Base-by-base conservation (phyloP, 2,888 invertebrate species). In the Drosophila birchii region DNA sequence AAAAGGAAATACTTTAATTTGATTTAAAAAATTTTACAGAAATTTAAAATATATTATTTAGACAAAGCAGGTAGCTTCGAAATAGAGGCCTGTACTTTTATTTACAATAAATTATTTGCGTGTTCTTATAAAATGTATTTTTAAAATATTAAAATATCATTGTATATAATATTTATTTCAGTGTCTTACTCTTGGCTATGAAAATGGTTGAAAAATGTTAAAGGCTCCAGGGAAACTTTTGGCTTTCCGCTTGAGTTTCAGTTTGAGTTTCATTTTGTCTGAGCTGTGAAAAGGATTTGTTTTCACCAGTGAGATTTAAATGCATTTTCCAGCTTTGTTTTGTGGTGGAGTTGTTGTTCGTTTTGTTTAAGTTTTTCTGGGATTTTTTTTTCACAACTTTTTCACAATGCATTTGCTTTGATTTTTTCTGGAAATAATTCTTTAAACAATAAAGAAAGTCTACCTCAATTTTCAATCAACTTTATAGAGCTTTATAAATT, bases 211-310 rank as follows among this genome's bases (percentile, higher is more conserved):
- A 14, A 26, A n/a, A 23, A 59, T 58, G 12, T 23, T 32, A 34
- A 61, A 60, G 43, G 43, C 59, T 59, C 41, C 12, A 34, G 26
- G 60, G 18, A 61, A 61, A 61, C 61, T 61, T 61, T 61, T 60
- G 60, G 60, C 61, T 60, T 60, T 61, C 61, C 61, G 16, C 14
- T 61, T 43, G 26, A 58, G 60, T 58, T 59, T 34, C 16, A 61
- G 60, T 58, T 60, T 58, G n/a, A 14, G 32, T 61, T 60, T 59
- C 38, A 53, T 41, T 32, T 43, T 60, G 61, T 59, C 34, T 61
- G 43, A 59, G 36, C 61, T 44, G 61, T 14, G 36, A 61, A 62
- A 60, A 38, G 44, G 61, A 60, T 62, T 62, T 44, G 26, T 60
- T 61, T 61, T 62, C 20, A 44, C 26, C 36, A 36, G 12, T 18